Evolutionary conservation across 2,113 vertebrate species (phyloP), one percentile per base, ranked within the genome.

Genomic region (Hiodon alosoides): DNA sequence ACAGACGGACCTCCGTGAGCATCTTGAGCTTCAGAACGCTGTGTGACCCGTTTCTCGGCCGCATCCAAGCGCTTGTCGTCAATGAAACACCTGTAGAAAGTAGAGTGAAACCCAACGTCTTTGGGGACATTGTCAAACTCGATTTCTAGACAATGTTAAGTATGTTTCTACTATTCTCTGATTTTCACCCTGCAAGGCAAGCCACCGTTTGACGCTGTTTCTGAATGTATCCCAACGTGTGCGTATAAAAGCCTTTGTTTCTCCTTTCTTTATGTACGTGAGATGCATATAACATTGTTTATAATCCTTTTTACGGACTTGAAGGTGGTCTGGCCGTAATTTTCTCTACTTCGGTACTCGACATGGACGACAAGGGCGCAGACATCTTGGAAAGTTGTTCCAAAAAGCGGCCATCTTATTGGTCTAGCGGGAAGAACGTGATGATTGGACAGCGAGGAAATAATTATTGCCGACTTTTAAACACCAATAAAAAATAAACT

Each of bases 201-300:
- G 69, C 55, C 78, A 79, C 51, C 57, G 9, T 64, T 79, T 76
- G 9, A 73, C 6, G 5, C 59, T 7, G 14, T 55, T 51, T 69
- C 51, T 69, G 11, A 31, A 76, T 65, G 69, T 69, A 73, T 72
- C 70, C 74, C 78, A 72, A 4, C 51, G 31, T 72, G 50, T 76
- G 14, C 2, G 10, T 61, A 50, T 69, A 72, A 72, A 79, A 69
- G 76, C 50, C 57, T 79, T 68, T 10, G 57, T 66, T 46, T 76
- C 55, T 47, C 76, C 65, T 67, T 72, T 75, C n/a, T 79, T 69
- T 61, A 76, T 62, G 16, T 69, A 73, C 1, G 14, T 58, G 6
- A 76, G 50, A 76, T 76, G 74, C 74, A 73, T 68, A 57, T 72
- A 76, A 46, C 74, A 72, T 72, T 69, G 74, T 72, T 79, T 75